Percentiles rank a stretch among this genome's conserved stretches.
phyloP scores from a whole-genome alignment of 2,888 invertebrate species.

The Synergus gifuensis region DNA sequence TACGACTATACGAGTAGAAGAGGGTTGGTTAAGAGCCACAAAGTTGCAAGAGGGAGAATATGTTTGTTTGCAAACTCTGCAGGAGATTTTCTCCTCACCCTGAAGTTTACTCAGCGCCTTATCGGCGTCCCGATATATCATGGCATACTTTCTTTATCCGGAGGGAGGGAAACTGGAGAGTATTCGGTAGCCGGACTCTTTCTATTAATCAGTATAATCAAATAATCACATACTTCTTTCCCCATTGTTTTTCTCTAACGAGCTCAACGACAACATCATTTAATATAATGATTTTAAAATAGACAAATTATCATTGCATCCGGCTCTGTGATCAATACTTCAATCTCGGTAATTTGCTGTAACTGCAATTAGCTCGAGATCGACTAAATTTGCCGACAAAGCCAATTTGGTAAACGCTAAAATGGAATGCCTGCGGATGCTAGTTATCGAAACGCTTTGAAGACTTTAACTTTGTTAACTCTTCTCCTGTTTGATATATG shows the following conservation, averaged over 20 bases:
- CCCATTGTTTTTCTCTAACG: conserved; percentile 55
- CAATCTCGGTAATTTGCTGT: conserved; percentile 35
- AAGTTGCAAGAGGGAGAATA: conserved; percentile 40
- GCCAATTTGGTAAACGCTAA: conserved; percentile 19
- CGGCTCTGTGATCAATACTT: conserved; percentile 9
- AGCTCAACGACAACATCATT: conserved; percentile 53
- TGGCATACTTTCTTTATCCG: neutral
- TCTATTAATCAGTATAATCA: conserved; percentile 44
- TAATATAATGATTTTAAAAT: conserved; percentile 47
- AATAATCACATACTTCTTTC: conserved; percentile 55
- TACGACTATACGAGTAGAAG: conserved; percentile 31
- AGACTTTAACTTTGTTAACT: conserved; percentile 27
- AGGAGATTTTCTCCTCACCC: conserved; percentile 27
- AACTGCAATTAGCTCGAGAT: conserved; percentile 39
- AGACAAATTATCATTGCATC: conserved; percentile 42
- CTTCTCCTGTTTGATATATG: conserved; percentile 11
- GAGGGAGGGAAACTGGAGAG: neutral
- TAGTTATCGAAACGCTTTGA: conserved; percentile 39
- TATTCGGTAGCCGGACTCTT: conserved; percentile 15
- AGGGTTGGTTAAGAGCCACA: conserved; percentile 33
- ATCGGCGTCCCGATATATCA: conserved; percentile 34
- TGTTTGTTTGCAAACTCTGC: conserved; percentile 40
- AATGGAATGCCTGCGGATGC: conserved; percentile 35
- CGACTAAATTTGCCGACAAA: conserved; percentile 35
- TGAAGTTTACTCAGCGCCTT: conserved; percentile 24